A percentile compares a stretch with the other conserved stretches of the same genome.
Conservation (phyloP, 2,113 vertebrate genomes). For the Xiphophorus maculatus region DNA sequence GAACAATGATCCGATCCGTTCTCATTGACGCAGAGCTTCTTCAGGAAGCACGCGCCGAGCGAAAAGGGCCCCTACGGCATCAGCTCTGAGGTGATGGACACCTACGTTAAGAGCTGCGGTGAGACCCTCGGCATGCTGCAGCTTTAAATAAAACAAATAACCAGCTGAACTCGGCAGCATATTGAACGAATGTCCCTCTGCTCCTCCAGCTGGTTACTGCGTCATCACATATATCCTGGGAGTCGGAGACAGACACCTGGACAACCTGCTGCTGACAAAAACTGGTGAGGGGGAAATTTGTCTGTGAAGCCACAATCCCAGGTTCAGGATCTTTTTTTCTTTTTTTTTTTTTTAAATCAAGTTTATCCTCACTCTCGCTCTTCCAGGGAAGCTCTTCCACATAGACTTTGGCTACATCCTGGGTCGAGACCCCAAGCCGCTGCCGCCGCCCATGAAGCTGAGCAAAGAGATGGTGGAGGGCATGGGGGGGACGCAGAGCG, state of each 20-base stretch:
- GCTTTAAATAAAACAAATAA: no score
- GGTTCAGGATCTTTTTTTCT: no score
- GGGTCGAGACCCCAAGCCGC: slow-evolving; percentile 96
- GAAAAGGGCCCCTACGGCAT: slow-evolving; percentile 96
- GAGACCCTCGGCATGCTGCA: slow-evolving; percentile 47
- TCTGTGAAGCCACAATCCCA: no score
- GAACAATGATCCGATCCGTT: not conserved
- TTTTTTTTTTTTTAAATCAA: no score
- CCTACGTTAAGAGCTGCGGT: slow-evolving; percentile 99
- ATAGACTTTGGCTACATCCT: slow-evolving; percentile 99
- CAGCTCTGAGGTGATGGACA: slow-evolving; percentile 98
- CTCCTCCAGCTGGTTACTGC: slow-evolving; percentile 91
- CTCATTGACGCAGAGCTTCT: slow-evolving; percentile 87
- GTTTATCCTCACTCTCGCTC: not conserved
- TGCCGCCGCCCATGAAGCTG: slow-evolving; percentile 98
- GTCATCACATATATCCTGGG: slow-evolving; percentile 98
- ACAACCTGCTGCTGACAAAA: slow-evolving; percentile 97
- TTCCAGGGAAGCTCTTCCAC: slow-evolving; percentile 95
- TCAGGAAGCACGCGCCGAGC: slow-evolving; percentile 93
- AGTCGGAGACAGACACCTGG: slow-evolving; percentile 96
- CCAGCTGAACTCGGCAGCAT: not conserved
- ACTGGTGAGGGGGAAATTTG: slow-evolving; percentile 75
- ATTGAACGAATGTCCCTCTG: not conserved
- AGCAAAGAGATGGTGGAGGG: slow-evolving; percentile 99
- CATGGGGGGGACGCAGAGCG: slow-evolving; percentile 98